Base-by-base conservation (phyloP, 1,140 invertebrate species). In the Gonioctena quinquepunctata region DNA sequence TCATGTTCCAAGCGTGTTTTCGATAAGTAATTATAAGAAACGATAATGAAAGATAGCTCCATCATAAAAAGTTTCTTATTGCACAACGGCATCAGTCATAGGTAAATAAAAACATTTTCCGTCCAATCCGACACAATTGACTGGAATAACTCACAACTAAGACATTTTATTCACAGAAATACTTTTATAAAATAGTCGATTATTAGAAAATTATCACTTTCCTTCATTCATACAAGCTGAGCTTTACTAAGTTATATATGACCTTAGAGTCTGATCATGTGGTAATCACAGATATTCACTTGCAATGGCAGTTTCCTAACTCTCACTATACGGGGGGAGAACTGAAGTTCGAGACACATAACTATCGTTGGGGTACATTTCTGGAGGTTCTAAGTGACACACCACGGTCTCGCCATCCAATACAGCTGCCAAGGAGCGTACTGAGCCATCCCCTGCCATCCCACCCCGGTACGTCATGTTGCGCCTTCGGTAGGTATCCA, bases 381-480 rank as follows among this genome's bases (percentile, higher is more conserved):
- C 81, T 8, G 78, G 90, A 2, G 91, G 91, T 80, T 93, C 91
- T 52, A 94, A 83, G 76, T 93, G 91, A 79, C 92, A 93, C 8
- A 94, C 91, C 27, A 94, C 93, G 68, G 92, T 93, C 75, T 94
- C 91, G 1, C 92, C 92, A 79, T 93, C 92, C 8, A 94, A 83
- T 1, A 94, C 92, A 1, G 93, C 92, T 3, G 93, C 91, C 85
- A 83, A 88, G 80, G 79, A 91, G 87, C 85, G 87, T 3, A 74
- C 70, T 85, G 84, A 89, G 80, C 85, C 88, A 82, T 90, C 84
- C 80, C 87, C 80, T 80, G 86, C 65, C 74, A 65, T 65, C 11
- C 64, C 64, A 16, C 22, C 65, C 26, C 73, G 66, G 49, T 75
- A 75, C 80, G 79, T 84, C 86, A 80, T 81, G 86, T 78, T 64